Evolutionary conservation across 37 sponge, comb jelly and placozoan species (phyloP), one percentile per base, ranked within the genome.

Genomic region (Diacarnus erythraeanus): DNA sequence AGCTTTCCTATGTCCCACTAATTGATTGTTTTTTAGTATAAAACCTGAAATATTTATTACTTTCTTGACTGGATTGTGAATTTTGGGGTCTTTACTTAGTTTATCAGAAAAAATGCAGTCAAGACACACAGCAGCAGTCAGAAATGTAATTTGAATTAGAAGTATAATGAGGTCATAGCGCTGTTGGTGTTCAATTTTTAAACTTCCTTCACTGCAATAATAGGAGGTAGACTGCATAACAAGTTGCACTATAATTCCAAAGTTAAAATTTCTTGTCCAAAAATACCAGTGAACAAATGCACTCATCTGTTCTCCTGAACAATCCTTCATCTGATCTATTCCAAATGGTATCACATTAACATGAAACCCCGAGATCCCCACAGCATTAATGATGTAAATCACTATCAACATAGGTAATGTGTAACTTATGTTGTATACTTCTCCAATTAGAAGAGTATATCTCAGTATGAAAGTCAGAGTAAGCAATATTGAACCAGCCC

Each of bases 261-360:
- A 5, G 35, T 71, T 76, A 6, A 76, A 9, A 42, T 77, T 76
- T 30, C 71, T 66, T 1, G 77, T 81, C 82, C 88, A 81, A 64
- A 81, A 87, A 66, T 87, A 87, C 82, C 82, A 87, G 78, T 81
- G 82, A 29, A 81, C 61, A 72, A 87, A 76, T 27, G 82, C 57
- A 57, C 80, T 86, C 34, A 56, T 44, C 31, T 86, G 57, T 21
- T 87, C 82, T 35, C 63, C 37, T 21, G 88, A 81, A 20, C 54
- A 77, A 71, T 87, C 77, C 17, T 58, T 60, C 81, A 87, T 80
- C 41, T 87, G 88, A 47, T 87, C 82, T 20, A 87, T 38, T 2
- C 82, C 88, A 77, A 87, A 87, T 42, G 75, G 88, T n/a, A 81
- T 76, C 6, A 87, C 30, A 31, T 87, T 81, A 1, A 69, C 64